A percentile compares a stretch with the other conserved stretches of the same genome.
Evolutionary conservation across 2,113 vertebrate genomes (phyloP).

Genomic region (Falco punctatus): DNA sequence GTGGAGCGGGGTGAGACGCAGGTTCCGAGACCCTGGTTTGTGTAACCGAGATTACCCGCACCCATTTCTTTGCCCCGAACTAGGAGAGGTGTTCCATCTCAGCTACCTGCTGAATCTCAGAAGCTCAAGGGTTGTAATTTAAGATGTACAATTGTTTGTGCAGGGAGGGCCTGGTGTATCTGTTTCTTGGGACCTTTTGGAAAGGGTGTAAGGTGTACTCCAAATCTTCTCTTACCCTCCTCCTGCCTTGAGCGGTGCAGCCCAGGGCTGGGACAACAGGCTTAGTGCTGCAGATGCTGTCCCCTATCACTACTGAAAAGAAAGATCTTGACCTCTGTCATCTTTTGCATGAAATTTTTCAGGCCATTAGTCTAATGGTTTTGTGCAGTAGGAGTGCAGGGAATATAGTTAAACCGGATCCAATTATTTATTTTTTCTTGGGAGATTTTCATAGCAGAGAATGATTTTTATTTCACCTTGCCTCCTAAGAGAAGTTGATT

Average conservation of each 20-base stretch:
- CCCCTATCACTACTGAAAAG: background rate
- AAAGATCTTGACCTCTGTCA: background rate
- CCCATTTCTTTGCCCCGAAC: background rate
- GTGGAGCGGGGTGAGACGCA: background rate
- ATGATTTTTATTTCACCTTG: constrained; percentile 33
- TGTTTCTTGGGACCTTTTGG: background rate
- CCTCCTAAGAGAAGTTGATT: background rate
- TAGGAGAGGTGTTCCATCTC: background rate
- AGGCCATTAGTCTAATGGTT: constrained; percentile 27
- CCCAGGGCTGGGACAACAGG: background rate
- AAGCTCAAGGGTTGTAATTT: background rate
- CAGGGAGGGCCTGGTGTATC: fast-evolving
- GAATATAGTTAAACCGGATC: constrained; percentile 25
- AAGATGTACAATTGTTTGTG: background rate
- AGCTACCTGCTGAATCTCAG: background rate
- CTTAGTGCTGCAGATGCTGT: background rate
- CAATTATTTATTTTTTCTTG: constrained; percentile 19
- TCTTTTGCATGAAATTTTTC: background rate
- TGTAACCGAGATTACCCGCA: background rate
- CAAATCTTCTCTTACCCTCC: background rate
- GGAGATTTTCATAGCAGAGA: background rate
- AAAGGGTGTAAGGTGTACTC: background rate
- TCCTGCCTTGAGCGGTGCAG: background rate
- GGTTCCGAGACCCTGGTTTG: background rate
- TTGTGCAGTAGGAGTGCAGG: background rate